Conservation (phyloP, 2,888 invertebrate genomes). For the Amphipyra tragopoginis region DNA sequence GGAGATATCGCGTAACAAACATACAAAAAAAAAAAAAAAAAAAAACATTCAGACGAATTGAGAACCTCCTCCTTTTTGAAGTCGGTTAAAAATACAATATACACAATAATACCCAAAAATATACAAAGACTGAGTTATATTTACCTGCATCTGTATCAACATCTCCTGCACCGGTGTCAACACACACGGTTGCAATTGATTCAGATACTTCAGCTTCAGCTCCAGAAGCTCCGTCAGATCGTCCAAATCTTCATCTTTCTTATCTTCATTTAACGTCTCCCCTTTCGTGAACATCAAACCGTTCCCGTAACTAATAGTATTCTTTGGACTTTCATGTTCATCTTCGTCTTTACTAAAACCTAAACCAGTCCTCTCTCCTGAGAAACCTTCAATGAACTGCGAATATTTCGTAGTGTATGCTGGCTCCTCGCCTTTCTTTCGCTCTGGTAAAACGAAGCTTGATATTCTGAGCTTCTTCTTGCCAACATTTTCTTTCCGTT, state of each 20-base stretch:
- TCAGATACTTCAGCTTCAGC: constrained; percentile 88
- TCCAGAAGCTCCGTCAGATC: constrained; percentile 81
- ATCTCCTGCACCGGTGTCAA: constrained; percentile 89
- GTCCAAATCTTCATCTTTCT: constrained; percentile 78
- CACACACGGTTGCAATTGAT: constrained; percentile 80
- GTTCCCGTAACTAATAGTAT: constrained; percentile 80
- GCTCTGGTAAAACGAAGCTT: constrained; percentile 80
- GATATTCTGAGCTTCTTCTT: constrained; percentile 85
- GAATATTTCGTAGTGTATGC: constrained; percentile 86
- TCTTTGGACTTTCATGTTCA: constrained; percentile 71
- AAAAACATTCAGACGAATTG: no score
- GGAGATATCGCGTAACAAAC: no score
- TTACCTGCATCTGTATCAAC: constrained; percentile 90
- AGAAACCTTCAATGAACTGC: constrained; percentile 82
- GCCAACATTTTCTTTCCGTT: constrained; percentile 67
- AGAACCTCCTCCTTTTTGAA: no score
- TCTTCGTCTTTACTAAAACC: constrained; percentile 81
- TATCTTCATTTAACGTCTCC: constrained; percentile 84
- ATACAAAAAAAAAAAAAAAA: no score
- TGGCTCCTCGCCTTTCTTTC: constrained; percentile 73
- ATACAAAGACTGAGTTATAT: constrained; percentile 7
- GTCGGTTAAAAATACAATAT: no score
- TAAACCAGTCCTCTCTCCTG: constrained; percentile 84
- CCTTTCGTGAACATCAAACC: constrained; percentile 88
- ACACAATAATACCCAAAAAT: neutral